Percentiles rank a stretch among this genome's conserved stretches.
Conservation (phyloP, 2,888 invertebrate species). For the Unio pictorum region DNA sequence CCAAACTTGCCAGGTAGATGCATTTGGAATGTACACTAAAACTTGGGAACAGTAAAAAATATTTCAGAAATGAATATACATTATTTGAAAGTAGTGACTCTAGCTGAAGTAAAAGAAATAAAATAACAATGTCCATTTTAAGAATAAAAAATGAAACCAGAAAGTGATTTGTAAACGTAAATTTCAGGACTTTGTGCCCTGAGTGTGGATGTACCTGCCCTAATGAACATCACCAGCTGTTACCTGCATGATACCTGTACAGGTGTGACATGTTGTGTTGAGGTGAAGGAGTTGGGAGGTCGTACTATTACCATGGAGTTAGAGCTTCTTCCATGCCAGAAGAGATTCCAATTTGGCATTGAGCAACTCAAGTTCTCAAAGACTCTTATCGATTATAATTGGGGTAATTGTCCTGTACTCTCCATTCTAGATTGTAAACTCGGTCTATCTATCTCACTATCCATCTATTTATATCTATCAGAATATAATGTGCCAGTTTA, state of each 20-base stretch:
- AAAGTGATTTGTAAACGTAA: background rate
- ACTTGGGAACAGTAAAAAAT: too few relatives aligned
- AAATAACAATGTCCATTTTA: too few relatives aligned
- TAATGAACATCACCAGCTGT: conserved; percentile 26
- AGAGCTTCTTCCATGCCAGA: conserved; percentile 18
- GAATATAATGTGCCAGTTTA: too few relatives aligned
- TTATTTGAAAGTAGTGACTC: too few relatives aligned
- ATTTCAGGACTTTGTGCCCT: conserved; percentile 9
- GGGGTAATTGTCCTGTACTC: conserved; percentile 11
- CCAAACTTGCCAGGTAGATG: too few relatives aligned
- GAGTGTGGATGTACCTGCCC: conserved; percentile 7
- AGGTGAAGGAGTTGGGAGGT: conserved; percentile 29
- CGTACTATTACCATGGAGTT: conserved; percentile 15
- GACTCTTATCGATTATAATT: conserved; percentile 13
- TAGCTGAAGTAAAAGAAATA: too few relatives aligned
- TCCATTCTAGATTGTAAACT: too few relatives aligned
- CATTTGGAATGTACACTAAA: too few relatives aligned
- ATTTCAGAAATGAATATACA: too few relatives aligned
- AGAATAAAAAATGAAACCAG: background rate
- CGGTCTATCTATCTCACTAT: too few relatives aligned
- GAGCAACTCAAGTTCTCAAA: conserved; percentile 16
- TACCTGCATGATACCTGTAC: conserved; percentile 31
- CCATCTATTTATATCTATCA: too few relatives aligned
- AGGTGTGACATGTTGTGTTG: conserved; percentile 41
- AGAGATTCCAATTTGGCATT: conserved; percentile 11